These are phyloP conservation scores for Geotrypetes seraphini DNA, from an alignment of 2,797 vertebrate genomes.

Conservation along the genomic window DNA sequence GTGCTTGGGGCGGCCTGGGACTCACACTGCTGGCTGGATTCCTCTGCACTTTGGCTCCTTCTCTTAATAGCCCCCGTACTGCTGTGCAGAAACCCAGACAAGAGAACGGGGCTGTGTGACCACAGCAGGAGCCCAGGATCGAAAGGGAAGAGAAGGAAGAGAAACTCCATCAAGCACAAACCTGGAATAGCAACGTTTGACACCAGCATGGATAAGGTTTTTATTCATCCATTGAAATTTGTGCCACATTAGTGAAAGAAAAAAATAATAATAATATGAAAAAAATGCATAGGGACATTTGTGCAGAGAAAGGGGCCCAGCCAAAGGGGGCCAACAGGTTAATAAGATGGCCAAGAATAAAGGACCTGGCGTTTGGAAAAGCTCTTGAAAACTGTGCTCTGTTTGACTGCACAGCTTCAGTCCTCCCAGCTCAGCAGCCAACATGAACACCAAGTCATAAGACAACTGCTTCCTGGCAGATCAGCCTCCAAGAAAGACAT, in stretches of 20 bases:
- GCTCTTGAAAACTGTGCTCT: too few relatives aligned
- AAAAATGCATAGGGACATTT: too few relatives aligned
- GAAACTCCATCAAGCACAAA: constrained; percentile 44
- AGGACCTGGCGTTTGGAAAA: too few relatives aligned
- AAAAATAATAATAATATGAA: background rate
- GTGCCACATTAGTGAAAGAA: constrained; percentile 3
- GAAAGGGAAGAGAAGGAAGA: background rate
- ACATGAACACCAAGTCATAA: background rate
- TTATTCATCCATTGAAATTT: background rate
- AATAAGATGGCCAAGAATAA: too few relatives aligned
- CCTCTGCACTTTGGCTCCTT: constrained; percentile 85
- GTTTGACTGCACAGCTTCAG: too few relatives aligned
- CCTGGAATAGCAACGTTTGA: constrained; percentile 35
- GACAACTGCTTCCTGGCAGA: background rate
- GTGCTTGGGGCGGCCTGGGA: constrained; percentile 87
- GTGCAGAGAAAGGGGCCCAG: too few relatives aligned
- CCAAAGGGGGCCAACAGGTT: too few relatives aligned
- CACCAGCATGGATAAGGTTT: constrained; percentile 13
- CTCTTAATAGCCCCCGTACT: constrained; percentile 79
- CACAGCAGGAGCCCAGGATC: too few relatives aligned
- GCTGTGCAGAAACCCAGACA: constrained; percentile 80
- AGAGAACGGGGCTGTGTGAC: constrained; percentile 87
- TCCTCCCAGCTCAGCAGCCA: too few relatives aligned
- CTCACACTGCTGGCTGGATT: constrained; percentile 87
- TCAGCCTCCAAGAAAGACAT: too few relatives aligned